Percentiles rank a stretch among this genome's conserved stretches.
Conservation (phyloP, 2,888 invertebrate species). For the Operophtera brumata region DNA sequence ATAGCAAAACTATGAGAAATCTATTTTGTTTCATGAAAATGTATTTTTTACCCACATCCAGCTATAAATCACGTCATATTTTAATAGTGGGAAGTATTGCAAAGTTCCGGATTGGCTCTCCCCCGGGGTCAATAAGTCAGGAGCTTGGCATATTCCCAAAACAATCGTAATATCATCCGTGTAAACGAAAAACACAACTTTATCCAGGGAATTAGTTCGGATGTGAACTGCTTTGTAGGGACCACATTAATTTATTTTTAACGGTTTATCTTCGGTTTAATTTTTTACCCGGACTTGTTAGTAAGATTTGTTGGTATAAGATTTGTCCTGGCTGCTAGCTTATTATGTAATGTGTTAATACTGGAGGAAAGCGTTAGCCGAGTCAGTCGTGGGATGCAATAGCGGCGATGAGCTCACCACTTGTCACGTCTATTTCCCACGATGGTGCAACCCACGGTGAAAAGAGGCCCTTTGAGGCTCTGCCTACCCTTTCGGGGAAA, state of each 20-base stretch:
- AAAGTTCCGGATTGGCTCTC: slow-evolving; percentile 44
- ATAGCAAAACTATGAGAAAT: neutral
- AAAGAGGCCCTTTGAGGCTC: too few species aligned
- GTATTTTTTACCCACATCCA: slow-evolving; percentile 10
- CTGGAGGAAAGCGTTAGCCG: too few species aligned
- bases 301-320: too few species aligned
- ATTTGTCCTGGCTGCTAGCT: too few species aligned
- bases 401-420: too few species aligned
- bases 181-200: slow-evolving; percentile 40
- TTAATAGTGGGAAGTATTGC: slow-evolving; percentile 47
- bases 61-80: slow-evolving; percentile 50
- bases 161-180: slow-evolving; percentile 64
- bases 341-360: too few species aligned
- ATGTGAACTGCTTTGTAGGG: slow-evolving; percentile 26
- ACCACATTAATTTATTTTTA: slow-evolving; percentile 7
- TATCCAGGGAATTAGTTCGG: slow-evolving; percentile 39
- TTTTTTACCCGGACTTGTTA: too few species aligned
- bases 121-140: slow-evolving; percentile 72
- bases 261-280: too few species aligned
- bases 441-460: too few species aligned
- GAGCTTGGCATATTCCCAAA: slow-evolving; percentile 73
- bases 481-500: too few species aligned
- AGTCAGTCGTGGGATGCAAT: too few species aligned
- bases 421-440: too few species aligned
- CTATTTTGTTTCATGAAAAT: neutral